Percentiles rank a stretch among this genome's conserved stretches.
phyloP scores from a whole-genome alignment of 2,797 vertebrate genomes.

The Phalloptychus januarius region DNA sequence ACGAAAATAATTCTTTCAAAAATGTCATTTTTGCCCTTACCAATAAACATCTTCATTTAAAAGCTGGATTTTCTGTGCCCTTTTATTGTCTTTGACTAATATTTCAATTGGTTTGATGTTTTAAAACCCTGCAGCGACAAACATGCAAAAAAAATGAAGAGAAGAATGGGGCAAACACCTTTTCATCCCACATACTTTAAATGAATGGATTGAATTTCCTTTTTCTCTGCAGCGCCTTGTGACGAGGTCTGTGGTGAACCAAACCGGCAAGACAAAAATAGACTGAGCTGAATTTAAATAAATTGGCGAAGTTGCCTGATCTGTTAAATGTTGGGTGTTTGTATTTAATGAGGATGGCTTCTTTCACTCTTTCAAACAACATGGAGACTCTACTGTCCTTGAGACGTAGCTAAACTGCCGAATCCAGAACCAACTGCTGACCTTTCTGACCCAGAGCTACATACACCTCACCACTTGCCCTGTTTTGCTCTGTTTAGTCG shows the following conservation, averaged over 20 bases:
- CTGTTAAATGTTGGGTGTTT: background rate
- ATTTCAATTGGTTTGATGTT: too few species aligned
- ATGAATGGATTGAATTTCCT: background rate
- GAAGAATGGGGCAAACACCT: too few species aligned
- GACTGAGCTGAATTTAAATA: background rate
- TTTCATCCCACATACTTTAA: background rate
- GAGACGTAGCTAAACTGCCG: background rate
- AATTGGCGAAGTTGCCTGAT: background rate
- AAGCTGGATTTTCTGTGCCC: too few species aligned
- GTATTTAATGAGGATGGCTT: background rate
- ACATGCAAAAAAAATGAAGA: too few species aligned
- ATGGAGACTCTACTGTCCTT: background rate
- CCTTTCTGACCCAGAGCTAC: background rate
- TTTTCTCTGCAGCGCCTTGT: background rate
- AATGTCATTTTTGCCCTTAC: too few species aligned
- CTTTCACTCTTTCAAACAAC: background rate
- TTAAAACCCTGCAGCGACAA: too few species aligned
- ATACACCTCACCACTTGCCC: background rate
- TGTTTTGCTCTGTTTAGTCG: background rate
- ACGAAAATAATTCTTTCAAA: too few species aligned
- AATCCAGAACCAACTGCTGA: background rate
- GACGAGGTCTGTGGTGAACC: background rate
- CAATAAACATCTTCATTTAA: too few species aligned
- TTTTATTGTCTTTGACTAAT: too few species aligned
- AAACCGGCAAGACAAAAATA: background rate